A percentile compares a stretch with the other conserved stretches of the same genome.
Conservation (phyloP, 2,888 invertebrate species). For the Phymatocera aterrima region DNA sequence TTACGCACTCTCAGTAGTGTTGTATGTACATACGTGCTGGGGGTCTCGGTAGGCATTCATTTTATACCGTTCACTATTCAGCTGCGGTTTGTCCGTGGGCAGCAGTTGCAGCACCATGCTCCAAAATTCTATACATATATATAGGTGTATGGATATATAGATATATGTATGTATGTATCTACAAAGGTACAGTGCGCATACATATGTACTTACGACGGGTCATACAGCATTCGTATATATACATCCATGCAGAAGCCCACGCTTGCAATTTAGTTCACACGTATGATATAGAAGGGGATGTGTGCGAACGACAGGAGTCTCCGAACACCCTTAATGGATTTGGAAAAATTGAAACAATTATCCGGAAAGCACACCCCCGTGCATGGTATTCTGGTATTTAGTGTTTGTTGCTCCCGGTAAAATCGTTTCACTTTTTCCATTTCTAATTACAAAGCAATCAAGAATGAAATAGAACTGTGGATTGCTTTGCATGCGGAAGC, state of each 20-base stretch:
- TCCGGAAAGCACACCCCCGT: neutral
- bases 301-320: neutral
- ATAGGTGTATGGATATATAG: neutral
- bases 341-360: neutral
- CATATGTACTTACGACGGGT: neutral
- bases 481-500: neutral
- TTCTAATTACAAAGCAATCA: neutral
- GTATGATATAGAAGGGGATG: neutral
- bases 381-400: no score
- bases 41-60: slow-evolving; percentile 6
- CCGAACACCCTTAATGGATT: slow-evolving; percentile 10
- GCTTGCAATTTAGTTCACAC: slow-evolving; percentile 18
- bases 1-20: slow-evolving; percentile 38
- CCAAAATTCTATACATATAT: neutral
- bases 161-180: no score
- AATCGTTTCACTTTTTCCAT: neutral
- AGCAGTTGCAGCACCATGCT: slow-evolving; percentile 14
- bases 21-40: no score
- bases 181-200: neutral
- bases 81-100: slow-evolving; percentile 20
- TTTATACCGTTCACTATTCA: slow-evolving; percentile 13
- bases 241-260: neutral
- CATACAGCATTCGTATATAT: neutral
- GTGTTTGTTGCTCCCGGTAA: neutral
- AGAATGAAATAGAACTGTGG: neutral